Evolutionary conservation across 2,888 invertebrate genomes (phyloP), one percentile per base, ranked within the genome.

Genomic region (Pammene aurita): DNA sequence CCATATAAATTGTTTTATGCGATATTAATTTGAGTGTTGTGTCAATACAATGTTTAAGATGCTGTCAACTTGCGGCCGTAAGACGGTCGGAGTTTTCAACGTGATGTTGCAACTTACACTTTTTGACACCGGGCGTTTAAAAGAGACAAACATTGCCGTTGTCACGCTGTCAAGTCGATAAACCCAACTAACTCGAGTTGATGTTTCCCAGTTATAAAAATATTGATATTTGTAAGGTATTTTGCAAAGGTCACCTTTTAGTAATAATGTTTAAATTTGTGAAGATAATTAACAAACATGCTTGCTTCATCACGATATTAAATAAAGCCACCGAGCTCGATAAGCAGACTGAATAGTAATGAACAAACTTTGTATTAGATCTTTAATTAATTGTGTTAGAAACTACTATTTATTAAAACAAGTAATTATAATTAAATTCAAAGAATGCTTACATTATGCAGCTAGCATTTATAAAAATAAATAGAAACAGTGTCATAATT

Each of bases 311-410:
- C 50, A 48, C 26, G 26, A 26, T 16, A 6, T 6, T 50, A 1
- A n/a, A 6, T 54, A 34, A 13, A 54, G 14, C 26, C 26, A 26
- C 26, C 54, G 34, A 38, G 7, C 42, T 42, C 10, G 42, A 41
- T 56, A 13, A 16, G 10, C 11, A 55, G 55, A 38, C 41, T 56
- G 38, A 56, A 56, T 11, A 41, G 16, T 41, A 41, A 38, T 38
- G 10, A 16, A 41, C 41, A 16, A 56, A 56, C 16, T 56, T 18
- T 11, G 1, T 6, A 11, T 16, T 41, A 11, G 6, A 18, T 11
- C 2, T 16, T 41, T 56, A 56, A 38, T 55, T 55, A 55, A 56
- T 56, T 16, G 38, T 2, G 41, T 56, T 41, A 56, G 38, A 38
- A 56, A 41, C 56, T 11, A 16, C 14, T 16, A 56, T 7, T 16